Base-by-base conservation (phyloP, 1,140 invertebrate genomes). In the Ceratosolen fusciceps region DNA sequence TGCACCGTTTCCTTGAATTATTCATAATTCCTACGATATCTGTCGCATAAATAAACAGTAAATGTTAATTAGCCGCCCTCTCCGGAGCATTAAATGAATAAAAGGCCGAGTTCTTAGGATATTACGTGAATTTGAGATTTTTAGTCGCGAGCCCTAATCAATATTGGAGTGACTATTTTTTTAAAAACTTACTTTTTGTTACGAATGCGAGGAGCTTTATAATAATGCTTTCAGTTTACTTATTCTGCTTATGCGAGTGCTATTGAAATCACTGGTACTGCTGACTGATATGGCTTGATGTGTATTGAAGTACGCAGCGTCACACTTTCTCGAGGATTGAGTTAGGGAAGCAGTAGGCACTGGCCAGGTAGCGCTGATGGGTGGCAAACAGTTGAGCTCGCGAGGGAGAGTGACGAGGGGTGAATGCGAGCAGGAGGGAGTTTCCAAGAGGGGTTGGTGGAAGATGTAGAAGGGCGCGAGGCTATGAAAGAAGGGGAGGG, bases 321-420 rank as follows among this genome's bases (percentile, higher is more conserved):
- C 89, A 90, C 89, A 90, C 89, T 90, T 85, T 87, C 70, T 31
- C 85, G 72, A 83, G 82, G 87, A 90, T 90, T 89, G 89, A 90
- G 85, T 87, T 86, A 88, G 84, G 85, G 85, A 85, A 80, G 82
- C 83, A 85, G 83, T 85, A 87, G 85, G 19, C 4, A 52, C 49
- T 52, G 84, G 84, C 84, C 83, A 82, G 84, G 83, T 80, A 80
- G 82, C 82, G 54, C 62, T 77, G 77, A 81, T 76, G 79, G 81
- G 80, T 82, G 83, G 84, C 60, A 83, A 79, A 70, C 31, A 70
- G 76, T 75, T 81, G 70, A 56, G 81, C 58, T 70, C 68, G 80
- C 34, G 81, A 71, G 77, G 31, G 77, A 54, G 68, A 43, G 24
- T 1, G 43, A 43, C 8, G 80, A 21, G 72, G 76, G 56, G 82